Conservation (phyloP, 2,888 invertebrate genomes). For the Chalcosyrphus nemorum region DNA sequence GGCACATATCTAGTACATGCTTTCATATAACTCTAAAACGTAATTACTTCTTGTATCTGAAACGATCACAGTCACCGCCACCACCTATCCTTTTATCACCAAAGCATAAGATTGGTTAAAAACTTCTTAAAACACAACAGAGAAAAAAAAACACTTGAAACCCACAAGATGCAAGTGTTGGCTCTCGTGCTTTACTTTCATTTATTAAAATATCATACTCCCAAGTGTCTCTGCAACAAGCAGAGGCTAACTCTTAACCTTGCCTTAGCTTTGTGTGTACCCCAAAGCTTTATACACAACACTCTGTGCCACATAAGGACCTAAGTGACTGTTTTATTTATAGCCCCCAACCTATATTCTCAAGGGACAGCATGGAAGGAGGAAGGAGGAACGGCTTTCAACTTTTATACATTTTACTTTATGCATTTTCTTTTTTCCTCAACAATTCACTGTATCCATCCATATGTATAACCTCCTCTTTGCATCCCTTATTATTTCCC, state of each 20-base stretch:
- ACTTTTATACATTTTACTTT: constrained; percentile 45
- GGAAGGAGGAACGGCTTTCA: background rate
- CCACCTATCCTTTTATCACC: no score
- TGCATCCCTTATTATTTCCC: constrained; percentile 42
- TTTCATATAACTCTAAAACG: no score
- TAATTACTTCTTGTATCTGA: no score
- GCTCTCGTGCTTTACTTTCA: background rate
- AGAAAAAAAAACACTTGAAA: background rate
- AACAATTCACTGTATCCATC: constrained; percentile 37
- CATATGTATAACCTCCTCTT: background rate
- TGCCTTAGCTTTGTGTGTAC: background rate
- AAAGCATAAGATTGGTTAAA: no score
- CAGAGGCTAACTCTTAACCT: background rate
- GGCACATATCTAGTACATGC: no score
- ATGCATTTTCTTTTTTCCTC: constrained; percentile 37
- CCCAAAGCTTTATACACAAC: background rate
- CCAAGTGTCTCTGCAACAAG: background rate
- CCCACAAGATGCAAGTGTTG: background rate
- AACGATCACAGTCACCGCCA: no score
- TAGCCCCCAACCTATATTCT: constrained; percentile 22
- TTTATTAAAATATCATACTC: background rate
- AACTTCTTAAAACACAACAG: no score
- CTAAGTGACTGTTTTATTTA: constrained; percentile 59
- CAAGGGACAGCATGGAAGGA: background rate
- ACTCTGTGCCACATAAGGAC: background rate